Conservation (phyloP, 1,140 invertebrate genomes). For the Tetragonula clypearis region DNA sequence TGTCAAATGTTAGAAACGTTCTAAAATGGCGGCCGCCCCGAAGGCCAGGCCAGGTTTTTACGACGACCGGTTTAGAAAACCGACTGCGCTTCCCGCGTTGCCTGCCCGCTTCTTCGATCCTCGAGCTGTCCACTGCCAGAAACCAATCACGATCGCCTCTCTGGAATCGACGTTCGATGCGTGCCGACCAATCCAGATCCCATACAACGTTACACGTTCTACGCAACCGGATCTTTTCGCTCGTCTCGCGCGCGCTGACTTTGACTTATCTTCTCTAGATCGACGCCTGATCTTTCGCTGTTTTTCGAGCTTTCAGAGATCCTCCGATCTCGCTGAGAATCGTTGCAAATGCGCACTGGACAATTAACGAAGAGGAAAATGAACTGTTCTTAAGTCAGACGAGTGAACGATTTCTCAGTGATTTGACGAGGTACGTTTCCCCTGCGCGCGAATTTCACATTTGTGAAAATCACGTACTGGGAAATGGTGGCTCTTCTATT, state of each 20-base stretch:
- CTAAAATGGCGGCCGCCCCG: slow-evolving; percentile 79
- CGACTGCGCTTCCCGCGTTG: slow-evolving; percentile 65
- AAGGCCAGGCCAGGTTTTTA: slow-evolving; percentile 77
- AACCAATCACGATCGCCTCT: slow-evolving; percentile 70
- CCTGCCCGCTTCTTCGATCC: slow-evolving; percentile 32
- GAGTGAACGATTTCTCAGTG: too few species aligned
- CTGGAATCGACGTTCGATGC: slow-evolving; percentile 22
- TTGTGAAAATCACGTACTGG: too few species aligned
- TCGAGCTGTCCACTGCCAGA: slow-evolving; percentile 64
- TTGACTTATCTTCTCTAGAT: not conserved
- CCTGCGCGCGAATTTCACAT: too few species aligned
- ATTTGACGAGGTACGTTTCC: too few species aligned
- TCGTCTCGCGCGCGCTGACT: not conserved
- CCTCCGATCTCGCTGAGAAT: too few species aligned
- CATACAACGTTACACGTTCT: not conserved
- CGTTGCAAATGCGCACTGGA: too few species aligned
- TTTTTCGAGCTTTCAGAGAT: too few species aligned
- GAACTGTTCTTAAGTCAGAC: too few species aligned
- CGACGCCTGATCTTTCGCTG: too few species aligned
- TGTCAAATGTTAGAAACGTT: slow-evolving; percentile 79
- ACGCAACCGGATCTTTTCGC: not conserved
- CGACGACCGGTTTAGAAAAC: slow-evolving; percentile 78
- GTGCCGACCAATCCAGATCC: slow-evolving; percentile 29
- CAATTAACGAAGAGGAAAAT: too few species aligned
- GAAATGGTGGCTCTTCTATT: too few species aligned